Base-by-base conservation (phyloP, 2,888 invertebrate species). In the Hyalella azteca region DNA sequence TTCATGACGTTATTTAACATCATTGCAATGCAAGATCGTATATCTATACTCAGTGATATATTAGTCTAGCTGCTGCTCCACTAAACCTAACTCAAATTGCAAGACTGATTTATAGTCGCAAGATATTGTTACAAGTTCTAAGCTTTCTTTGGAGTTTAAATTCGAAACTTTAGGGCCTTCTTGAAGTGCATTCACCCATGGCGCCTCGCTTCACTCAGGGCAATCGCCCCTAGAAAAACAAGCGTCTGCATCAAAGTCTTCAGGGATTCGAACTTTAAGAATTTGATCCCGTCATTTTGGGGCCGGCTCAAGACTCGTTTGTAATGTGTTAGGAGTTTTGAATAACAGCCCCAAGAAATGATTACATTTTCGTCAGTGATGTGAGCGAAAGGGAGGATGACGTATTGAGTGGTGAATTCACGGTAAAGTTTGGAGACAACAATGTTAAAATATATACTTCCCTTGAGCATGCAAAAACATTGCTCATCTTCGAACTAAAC, bases 201-300 rank as follows among this genome's bases (percentile, higher is more conserved):
- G 22, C 22, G n/a, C n/a, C n/a, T n/a, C n/a, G n/a, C n/a, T n/a
- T n/a, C n/a, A n/a, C 54, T 54, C 54, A 22, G 22, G 26, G 54
- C 11, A 54, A 22, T 7, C 26, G 22, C 29, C 54, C 29, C 54
- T 29, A n/a, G n/a, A n/a, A 54, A 54, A 54, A 54, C 54, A 54
- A 5, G 54, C 54, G 9, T 54, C 54, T 26, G 54, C 29, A 26
- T 54, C 54, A 54, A 54, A 54, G 54, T 54, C 54, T 54, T 54
- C 26, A 3, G 54, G 54, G 54, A 54, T 54, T 54, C 29, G 54
- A 29, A 54, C 54, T 54, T 54, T 54, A 54, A 54, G 54, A 54
- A 54, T 22, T 54, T 54, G 54, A 54, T 54, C 54, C 9, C 54
- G 54, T 22, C 54, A 54, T 54, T 54, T 54, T 54, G 54, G 54